Evolutionary conservation across 2,888 invertebrate species (phyloP).

Genomic region (Tachina fera): DNA sequence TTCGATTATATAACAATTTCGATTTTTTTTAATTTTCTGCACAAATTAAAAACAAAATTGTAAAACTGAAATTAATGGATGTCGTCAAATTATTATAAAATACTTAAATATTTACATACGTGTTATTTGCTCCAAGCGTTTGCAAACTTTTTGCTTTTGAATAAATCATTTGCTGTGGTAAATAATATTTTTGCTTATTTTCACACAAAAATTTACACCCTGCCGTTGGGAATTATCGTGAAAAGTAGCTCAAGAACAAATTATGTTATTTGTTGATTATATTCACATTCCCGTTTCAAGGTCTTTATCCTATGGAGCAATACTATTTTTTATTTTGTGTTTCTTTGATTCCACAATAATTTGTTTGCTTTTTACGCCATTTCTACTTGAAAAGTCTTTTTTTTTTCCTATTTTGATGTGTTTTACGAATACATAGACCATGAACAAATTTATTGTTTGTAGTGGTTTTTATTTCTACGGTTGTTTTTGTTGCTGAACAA

Average conservation of each 20-base stretch:
- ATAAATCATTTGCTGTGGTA: not conserved
- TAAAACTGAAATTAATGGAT: no score
- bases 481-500: slow-evolving; percentile 49
- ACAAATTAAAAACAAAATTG: no score
- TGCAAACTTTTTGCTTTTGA: no score
- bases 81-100: no score
- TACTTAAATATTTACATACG: no score
- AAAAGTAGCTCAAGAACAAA: not conserved
- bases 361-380: slow-evolving; percentile 55
- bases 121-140: no score
- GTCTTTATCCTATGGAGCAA: slow-evolving; percentile 46
- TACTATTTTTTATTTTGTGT: not conserved
- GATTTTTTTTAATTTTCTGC: no score
- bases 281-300: slow-evolving; percentile 41
- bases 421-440: slow-evolving; percentile 50
- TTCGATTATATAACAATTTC: no score
- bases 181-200: not conserved
- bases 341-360: slow-evolving; percentile 57
- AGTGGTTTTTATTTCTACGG: slow-evolving; percentile 33
- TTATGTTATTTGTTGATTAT: slow-evolving; percentile 42
- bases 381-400: slow-evolving; percentile 10
- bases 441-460: slow-evolving; percentile 66
- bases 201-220: slow-evolving; percentile 7
- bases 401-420: slow-evolving; percentile 7
- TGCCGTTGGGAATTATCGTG: slow-evolving; percentile 23